Evolutionary conservation across 2,113 vertebrate genomes (phyloP).

Genomic region (Phylloscopus trochilus): DNA sequence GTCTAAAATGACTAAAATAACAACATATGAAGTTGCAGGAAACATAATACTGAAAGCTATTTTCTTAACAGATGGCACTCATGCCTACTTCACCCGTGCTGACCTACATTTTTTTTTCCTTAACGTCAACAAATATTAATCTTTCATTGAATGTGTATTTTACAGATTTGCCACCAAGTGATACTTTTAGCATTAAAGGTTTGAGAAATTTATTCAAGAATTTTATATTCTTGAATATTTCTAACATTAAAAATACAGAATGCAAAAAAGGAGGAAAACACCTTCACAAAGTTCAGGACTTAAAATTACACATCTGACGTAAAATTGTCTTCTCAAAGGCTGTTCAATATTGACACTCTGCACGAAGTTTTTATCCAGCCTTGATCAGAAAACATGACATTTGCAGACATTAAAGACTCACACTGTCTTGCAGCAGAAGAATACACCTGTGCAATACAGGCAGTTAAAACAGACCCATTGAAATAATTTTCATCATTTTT

Average conservation of each 20-base stretch:
- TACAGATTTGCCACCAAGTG: neutral
- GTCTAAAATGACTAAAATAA: neutral
- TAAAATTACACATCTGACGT: neutral
- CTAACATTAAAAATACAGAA: neutral
- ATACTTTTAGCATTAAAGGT: neutral
- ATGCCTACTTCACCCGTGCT: neutral
- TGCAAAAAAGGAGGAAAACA: neutral
- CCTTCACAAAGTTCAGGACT: neutral
- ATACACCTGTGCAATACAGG: neutral
- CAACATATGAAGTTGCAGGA: neutral
- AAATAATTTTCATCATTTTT: neutral
- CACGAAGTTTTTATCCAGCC: neutral
- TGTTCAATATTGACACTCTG: neutral
- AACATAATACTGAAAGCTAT: neutral
- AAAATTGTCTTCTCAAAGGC: neutral
- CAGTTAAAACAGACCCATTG: neutral
- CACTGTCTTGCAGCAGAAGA: neutral
- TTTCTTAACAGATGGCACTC: constrained; percentile 25
- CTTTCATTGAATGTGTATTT: neutral
- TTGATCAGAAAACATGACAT: neutral
- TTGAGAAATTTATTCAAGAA: neutral
- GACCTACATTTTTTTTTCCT: neutral
- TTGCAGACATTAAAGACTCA: neutral
- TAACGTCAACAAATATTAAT: neutral
- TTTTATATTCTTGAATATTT: neutral